These are phyloP conservation scores for Scomber colias DNA, from an alignment of 2,113 vertebrate genomes.

Conservation along the genomic window DNA sequence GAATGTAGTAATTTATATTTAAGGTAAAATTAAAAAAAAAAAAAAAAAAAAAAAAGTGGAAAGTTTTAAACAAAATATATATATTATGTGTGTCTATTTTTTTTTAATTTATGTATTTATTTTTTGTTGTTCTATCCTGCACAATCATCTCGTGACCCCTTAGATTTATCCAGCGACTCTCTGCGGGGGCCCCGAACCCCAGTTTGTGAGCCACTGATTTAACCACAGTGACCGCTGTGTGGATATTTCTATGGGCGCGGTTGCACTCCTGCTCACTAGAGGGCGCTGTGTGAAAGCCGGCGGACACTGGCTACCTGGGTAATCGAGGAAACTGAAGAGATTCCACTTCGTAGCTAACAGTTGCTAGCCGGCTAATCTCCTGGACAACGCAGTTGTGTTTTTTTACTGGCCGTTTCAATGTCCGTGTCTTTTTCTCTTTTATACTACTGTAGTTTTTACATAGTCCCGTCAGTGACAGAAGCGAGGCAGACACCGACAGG, in stretches of 20 bases:
- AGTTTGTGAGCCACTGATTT: too few species aligned
- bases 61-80: too few species aligned
- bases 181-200: too few species aligned
- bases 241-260: not conserved
- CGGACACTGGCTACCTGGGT: conserved; percentile 16
- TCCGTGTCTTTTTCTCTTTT: conserved; percentile 1
- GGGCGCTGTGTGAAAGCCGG: conserved; percentile 16
- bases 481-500: not conserved
- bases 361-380: conserved; percentile 72
- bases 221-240: too few species aligned
- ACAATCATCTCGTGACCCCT: too few species aligned
- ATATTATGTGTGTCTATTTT: too few species aligned
- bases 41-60: too few species aligned
- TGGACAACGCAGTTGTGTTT: conserved; percentile 55
- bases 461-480: not conserved
- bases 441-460: not conserved
- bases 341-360: conserved; percentile 65
- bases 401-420: conserved; percentile 19
- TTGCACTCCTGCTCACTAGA: conserved; percentile 61
- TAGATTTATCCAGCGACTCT: too few species aligned
- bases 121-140: too few species aligned
- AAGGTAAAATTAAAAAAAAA: too few species aligned
- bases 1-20: too few species aligned
- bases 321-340: conserved; percentile 64
- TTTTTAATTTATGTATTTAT: too few species aligned